These are phyloP conservation scores for Lochmaea capreae DNA, from an alignment of 2,888 invertebrate species.

Conservation along the genomic window DNA sequence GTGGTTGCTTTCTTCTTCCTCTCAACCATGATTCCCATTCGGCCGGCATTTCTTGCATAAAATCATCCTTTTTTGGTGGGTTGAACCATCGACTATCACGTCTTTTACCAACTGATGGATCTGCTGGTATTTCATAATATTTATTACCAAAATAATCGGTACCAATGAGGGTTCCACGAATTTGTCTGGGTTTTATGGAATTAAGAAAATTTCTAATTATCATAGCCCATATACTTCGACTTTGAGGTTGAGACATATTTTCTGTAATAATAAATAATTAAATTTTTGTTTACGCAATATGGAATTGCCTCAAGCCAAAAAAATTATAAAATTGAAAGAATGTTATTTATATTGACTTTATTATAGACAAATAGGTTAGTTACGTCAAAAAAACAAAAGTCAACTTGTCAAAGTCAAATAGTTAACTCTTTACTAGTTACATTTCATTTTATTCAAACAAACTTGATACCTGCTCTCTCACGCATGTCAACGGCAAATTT, in stretches of 20 bases:
- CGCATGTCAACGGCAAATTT: conserved; percentile 27
- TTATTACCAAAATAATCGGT: conserved; percentile 85
- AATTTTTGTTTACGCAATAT: background rate
- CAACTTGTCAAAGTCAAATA: conserved; percentile 28
- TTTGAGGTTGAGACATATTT: conserved; percentile 55
- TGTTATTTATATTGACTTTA: too few species aligned
- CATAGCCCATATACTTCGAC: conserved; percentile 61
- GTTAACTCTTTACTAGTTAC: conserved; percentile 33
- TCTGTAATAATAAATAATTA: background rate
- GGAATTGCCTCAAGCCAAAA: background rate
- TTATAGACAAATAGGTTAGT: background rate
- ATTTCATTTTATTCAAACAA: conserved; percentile 35
- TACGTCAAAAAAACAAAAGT: background rate
- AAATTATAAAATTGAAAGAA: too few species aligned
- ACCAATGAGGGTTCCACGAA: conserved; percentile 72
- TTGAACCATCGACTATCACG: conserved; percentile 79
- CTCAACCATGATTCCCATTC: conserved; percentile 93
- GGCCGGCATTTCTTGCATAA: conserved; percentile 80
- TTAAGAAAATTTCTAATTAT: conserved; percentile 73
- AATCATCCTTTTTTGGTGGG: conserved; percentile 73
- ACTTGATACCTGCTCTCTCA: conserved; percentile 25
- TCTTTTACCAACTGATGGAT: conserved; percentile 74
- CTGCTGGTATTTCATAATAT: conserved; percentile 82
- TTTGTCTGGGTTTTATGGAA: conserved; percentile 71
- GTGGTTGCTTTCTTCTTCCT: conserved; percentile 70